Percentiles rank a stretch among this genome's conserved stretches.
phyloP scores from a whole-genome alignment of 2,113 vertebrate genomes.

The Phaethornis superciliosus region DNA sequence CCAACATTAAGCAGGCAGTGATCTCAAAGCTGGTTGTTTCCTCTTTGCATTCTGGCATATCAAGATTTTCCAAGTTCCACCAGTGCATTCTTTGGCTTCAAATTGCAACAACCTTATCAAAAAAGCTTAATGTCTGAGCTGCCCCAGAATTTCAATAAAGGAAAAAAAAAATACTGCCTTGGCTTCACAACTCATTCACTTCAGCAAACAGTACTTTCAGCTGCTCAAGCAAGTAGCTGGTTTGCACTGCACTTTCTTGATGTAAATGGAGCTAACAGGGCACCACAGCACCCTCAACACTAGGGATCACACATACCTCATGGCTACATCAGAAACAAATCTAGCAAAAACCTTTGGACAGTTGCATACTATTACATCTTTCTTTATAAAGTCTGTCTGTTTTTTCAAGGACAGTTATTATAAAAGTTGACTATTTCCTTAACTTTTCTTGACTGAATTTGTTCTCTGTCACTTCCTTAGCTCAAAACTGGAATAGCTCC shows the following conservation, averaged over 20 bases:
- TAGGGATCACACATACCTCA: not conserved
- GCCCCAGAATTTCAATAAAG: not conserved
- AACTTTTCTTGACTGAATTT: not conserved
- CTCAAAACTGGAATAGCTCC: not conserved
- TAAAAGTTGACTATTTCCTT: not conserved
- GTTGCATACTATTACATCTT: fast-evolving
- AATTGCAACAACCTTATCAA: not conserved
- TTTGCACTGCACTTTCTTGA: not conserved
- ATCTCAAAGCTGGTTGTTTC: not conserved
- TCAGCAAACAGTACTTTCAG: not conserved
- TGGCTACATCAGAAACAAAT: not conserved
- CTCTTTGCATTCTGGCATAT: not conserved
- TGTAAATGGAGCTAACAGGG: not conserved
- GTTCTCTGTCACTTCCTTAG: not conserved
- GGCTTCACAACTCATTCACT: not conserved
- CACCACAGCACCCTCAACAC: not conserved
- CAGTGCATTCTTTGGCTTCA: not conserved
- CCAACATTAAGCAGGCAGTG: not conserved
- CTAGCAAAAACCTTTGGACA: not conserved
- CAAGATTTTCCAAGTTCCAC: not conserved
- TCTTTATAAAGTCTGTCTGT: not conserved
- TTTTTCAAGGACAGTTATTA: not conserved
- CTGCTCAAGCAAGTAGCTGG: not conserved
- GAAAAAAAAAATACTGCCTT: not conserved
- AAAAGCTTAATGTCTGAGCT: not conserved